These are phyloP conservation scores for Drosophila nasuta DNA, from an alignment of 1,140 invertebrate genomes.

Conservation along the genomic window DNA sequence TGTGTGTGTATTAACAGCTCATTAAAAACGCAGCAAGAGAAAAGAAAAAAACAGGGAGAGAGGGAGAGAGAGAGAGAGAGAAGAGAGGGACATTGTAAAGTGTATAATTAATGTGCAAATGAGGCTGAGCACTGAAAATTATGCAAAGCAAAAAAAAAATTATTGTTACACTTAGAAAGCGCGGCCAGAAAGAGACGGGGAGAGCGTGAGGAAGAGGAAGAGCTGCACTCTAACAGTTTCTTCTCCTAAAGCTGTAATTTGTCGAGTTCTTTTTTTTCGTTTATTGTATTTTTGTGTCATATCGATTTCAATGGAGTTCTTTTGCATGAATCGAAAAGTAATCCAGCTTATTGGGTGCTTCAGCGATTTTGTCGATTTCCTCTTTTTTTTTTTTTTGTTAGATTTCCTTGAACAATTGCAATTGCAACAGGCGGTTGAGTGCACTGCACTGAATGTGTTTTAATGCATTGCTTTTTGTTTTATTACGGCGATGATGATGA, in stretches of 20 bases:
- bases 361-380: slow-evolving; percentile 31
- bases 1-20: slow-evolving; percentile 77
- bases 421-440: slow-evolving; percentile 78
- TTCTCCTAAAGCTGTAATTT: neutral
- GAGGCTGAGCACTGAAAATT: slow-evolving; percentile 63
- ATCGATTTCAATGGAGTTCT: slow-evolving; percentile 21
- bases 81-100: slow-evolving; percentile 37
- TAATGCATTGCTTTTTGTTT: slow-evolving; percentile 56
- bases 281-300: neutral
- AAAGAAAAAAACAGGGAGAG: neutral
- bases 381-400: slow-evolving; percentile 27
- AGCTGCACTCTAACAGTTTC: neutral
- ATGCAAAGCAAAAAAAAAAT: slow-evolving; percentile 42
- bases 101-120: slow-evolving; percentile 74
- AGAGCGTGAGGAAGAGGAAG: neutral
- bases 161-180: slow-evolving; percentile 48
- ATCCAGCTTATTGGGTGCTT: slow-evolving; percentile 36
- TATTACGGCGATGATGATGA: too few species aligned
- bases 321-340: slow-evolving; percentile 26
- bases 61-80: neutral
- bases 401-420: slow-evolving; percentile 4
- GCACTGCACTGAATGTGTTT: slow-evolving; percentile 48
- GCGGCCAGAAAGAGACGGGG: neutral
- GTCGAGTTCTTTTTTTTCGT: neutral
- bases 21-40: slow-evolving; percentile 67